Conservation (phyloP, 23 tunicate genomes). For the Ciona savignyi region DNA sequence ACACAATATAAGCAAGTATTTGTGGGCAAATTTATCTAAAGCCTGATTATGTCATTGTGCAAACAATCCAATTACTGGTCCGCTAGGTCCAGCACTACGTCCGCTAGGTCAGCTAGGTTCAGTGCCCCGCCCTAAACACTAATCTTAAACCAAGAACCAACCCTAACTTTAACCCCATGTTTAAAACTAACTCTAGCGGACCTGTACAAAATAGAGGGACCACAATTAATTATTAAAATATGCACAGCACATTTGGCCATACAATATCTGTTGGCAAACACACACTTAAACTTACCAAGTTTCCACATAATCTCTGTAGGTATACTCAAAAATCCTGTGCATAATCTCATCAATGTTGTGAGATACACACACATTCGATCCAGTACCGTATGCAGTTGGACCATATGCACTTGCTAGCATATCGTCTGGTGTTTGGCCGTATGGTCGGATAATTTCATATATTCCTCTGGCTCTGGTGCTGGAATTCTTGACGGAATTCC, state of each 20-base stretch:
- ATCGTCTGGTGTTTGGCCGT: slow-evolving; percentile 65
- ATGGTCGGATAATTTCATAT: slow-evolving; percentile 39
- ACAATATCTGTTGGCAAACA: not conserved
- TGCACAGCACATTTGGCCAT: not conserved
- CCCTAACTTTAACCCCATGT: too few species aligned
- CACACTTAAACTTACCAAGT: slow-evolving; percentile 40
- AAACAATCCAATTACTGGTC: too few species aligned
- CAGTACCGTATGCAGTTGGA: slow-evolving; percentile 25
- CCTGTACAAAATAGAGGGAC: too few species aligned
- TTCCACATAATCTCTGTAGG: slow-evolving; percentile 88
- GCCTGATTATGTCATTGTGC: too few species aligned
- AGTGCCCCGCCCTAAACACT: too few species aligned
- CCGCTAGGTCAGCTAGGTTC: too few species aligned
- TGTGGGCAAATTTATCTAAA: too few species aligned
- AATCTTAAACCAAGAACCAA: too few species aligned
- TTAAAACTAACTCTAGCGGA: too few species aligned
- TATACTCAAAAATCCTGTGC: slow-evolving; percentile 72
- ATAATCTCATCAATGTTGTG: slow-evolving; percentile 55
- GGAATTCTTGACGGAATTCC: not conserved
- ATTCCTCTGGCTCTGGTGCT: not conserved
- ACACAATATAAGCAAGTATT: too few species aligned
- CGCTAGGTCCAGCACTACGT: too few species aligned
- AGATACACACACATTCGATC: slow-evolving; percentile 49
- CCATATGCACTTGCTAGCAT: slow-evolving; percentile 56
- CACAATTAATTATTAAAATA: too few species aligned